phyloP scores from a whole-genome alignment of 2,113 vertebrate genomes.

The Porphyrio hochstetteri region DNA sequence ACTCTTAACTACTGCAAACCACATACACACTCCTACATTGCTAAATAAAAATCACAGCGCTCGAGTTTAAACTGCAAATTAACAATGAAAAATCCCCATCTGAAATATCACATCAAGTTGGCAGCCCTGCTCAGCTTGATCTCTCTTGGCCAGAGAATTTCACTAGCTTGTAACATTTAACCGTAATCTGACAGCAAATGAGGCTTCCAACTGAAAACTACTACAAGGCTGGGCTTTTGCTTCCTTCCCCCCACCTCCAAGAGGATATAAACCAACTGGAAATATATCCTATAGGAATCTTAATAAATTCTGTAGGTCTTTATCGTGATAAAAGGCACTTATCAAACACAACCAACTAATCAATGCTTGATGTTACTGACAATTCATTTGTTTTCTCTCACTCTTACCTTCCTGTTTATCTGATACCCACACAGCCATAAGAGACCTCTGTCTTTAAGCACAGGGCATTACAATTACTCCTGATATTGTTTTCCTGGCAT shows the following conservation, averaged over 20 bases:
- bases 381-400: background rate
- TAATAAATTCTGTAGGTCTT: background rate
- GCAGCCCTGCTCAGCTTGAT: background rate
- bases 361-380: background rate
- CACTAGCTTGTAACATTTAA: background rate
- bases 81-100: background rate
- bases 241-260: background rate
- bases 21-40: background rate
- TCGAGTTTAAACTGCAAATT: background rate
- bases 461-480: background rate
- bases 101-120: background rate
- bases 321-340: background rate
- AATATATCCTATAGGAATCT: background rate
- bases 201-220: background rate
- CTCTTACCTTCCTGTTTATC: background rate
- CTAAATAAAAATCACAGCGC: background rate
- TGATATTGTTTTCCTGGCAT: background rate
- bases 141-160: background rate
- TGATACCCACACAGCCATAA: accelerated
- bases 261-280: background rate
- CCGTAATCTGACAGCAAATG: background rate
- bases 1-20: background rate
- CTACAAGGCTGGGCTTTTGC: background rate
- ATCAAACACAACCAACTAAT: background rate
- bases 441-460: background rate